These are phyloP conservation scores for Prorops nasuta DNA, from an alignment of 1,140 invertebrate genomes.

Conservation along the genomic window DNA sequence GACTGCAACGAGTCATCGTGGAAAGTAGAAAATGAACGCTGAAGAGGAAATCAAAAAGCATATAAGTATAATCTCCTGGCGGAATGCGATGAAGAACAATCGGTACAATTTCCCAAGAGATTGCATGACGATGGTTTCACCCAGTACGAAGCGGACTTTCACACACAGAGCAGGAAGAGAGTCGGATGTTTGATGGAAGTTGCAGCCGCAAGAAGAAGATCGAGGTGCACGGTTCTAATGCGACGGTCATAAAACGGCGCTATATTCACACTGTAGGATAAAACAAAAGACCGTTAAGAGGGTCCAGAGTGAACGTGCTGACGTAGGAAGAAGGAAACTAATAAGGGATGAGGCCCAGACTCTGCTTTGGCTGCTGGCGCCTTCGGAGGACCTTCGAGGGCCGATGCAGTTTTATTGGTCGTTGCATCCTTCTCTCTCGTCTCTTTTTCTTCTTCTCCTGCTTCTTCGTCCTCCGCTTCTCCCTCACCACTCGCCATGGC, in stretches of 20 bases:
- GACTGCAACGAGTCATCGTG: too few species aligned
- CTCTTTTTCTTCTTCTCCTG: slow-evolving; percentile 12
- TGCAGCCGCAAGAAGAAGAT: slow-evolving; percentile 32
- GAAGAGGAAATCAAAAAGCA: too few species aligned
- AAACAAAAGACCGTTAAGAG: slow-evolving; percentile 44
- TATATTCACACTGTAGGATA: slow-evolving; percentile 47
- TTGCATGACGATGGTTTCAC: too few species aligned
- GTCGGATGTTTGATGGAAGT: too few species aligned
- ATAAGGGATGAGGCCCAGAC: slow-evolving; percentile 38
- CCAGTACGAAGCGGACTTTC: too few species aligned
- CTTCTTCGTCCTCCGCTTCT: slow-evolving; percentile 7
- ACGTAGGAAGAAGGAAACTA: slow-evolving; percentile 28
- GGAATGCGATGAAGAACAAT: too few species aligned
- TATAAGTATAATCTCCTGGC: too few species aligned
- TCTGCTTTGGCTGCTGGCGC: slow-evolving; percentile 25
- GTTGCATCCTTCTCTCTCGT: slow-evolving; percentile 24
- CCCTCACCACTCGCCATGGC: slow-evolving; percentile 38
- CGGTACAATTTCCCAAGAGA: too few species aligned
- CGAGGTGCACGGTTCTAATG: slow-evolving; percentile 43
- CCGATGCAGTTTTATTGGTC: slow-evolving; percentile 37
- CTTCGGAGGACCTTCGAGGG: slow-evolving; percentile 29
- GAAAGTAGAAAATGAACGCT: too few species aligned
- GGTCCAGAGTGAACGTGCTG: slow-evolving; percentile 13
- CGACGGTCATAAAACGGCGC: slow-evolving; percentile 41
- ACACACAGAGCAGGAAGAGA: too few species aligned